A percentile compares a stretch with the other conserved stretches of the same genome.
phyloP scores from a whole-genome alignment of 2,888 invertebrate genomes.

The Drosophila pseudotalamancana region DNA sequence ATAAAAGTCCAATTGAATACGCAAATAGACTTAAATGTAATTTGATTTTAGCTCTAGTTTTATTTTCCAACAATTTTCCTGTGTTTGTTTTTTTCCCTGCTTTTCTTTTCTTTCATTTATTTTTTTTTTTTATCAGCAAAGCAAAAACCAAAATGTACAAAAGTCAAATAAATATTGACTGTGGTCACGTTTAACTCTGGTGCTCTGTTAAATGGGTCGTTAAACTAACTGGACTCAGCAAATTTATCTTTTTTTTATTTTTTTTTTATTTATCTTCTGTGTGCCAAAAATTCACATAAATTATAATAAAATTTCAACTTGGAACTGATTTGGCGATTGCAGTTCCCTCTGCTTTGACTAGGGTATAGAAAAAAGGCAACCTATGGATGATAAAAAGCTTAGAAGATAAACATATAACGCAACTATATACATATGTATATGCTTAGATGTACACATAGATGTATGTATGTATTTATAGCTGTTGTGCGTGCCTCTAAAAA shows the following conservation, averaged over 20 bases:
- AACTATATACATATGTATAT: no score
- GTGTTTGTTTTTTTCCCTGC: constrained; percentile 3
- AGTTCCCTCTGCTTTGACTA: not conserved
- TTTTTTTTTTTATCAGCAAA: not conserved
- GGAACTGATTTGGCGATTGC: constrained; percentile 18
- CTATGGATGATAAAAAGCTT: not conserved
- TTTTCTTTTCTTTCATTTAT: no score
- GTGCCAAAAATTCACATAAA: constrained; percentile 58
- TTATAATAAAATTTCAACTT: constrained; percentile 51
- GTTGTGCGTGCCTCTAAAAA: no score
- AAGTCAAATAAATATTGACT: constrained; percentile 52
- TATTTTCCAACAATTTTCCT: constrained; percentile 1
- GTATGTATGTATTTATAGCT: no score
- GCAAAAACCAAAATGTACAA: not conserved
- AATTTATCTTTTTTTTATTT: constrained; percentile 3
- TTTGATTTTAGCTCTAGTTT: constrained; percentile 14
- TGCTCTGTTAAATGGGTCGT: constrained; percentile 63
- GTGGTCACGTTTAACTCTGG: constrained; percentile 64
- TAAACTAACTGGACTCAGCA: constrained; percentile 44
- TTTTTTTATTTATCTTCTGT: constrained; percentile 15
- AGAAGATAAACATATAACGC: not conserved
- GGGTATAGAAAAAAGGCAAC: constrained; percentile 5
- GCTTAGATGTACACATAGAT: no score
- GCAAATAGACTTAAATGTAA: constrained; percentile 28
- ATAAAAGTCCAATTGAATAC: constrained; percentile 43